Conservation (phyloP, 2,797 vertebrate genomes). For the Sparus aurata region DNA sequence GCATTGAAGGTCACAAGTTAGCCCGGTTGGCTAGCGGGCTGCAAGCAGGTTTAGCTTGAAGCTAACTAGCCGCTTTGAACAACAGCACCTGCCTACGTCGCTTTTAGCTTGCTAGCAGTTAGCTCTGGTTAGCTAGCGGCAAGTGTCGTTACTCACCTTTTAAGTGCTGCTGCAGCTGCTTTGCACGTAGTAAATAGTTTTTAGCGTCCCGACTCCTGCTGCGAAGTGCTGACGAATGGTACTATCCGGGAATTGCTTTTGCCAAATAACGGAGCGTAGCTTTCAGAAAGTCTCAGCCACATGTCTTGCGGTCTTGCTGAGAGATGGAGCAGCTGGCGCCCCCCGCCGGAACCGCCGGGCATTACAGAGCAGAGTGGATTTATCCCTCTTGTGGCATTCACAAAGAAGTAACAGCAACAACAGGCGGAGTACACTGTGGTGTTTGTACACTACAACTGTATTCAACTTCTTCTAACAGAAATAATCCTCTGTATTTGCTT, state of each 20-base stretch:
- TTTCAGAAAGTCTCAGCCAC: slow-evolving; percentile 82
- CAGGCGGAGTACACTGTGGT: background rate
- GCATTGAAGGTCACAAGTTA: slow-evolving; percentile 78
- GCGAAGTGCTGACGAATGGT: slow-evolving; percentile 27
- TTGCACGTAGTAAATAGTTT: slow-evolving; percentile 9
- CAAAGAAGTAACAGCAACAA: slow-evolving; percentile 19
- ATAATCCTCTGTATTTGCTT: background rate
- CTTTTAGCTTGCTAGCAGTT: slow-evolving; percentile 64
- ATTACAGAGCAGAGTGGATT: slow-evolving; percentile 25
- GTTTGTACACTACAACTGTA: too few relatives aligned
- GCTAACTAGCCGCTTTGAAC: slow-evolving; percentile 72
- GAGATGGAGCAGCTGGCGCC: slow-evolving; percentile 60
- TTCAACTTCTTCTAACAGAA: background rate
- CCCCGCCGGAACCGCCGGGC: slow-evolving; percentile 36
- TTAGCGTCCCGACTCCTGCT: slow-evolving; percentile 29
- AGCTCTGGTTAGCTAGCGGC: slow-evolving; percentile 56
- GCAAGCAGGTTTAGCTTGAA: slow-evolving; percentile 46
- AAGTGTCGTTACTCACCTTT: slow-evolving; percentile 67
- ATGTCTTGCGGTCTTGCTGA: slow-evolving; percentile 76
- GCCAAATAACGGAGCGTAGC: slow-evolving; percentile 64
- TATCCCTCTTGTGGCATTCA: slow-evolving; percentile 9
- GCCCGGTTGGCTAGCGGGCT: slow-evolving; percentile 27
- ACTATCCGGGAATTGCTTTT: slow-evolving; percentile 38
- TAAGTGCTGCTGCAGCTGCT: slow-evolving; percentile 40
- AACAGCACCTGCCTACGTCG: slow-evolving; percentile 81